phyloP scores from a whole-genome alignment of 2,113 vertebrate species.

The Sinocyclocheilus maitianheensis region DNA sequence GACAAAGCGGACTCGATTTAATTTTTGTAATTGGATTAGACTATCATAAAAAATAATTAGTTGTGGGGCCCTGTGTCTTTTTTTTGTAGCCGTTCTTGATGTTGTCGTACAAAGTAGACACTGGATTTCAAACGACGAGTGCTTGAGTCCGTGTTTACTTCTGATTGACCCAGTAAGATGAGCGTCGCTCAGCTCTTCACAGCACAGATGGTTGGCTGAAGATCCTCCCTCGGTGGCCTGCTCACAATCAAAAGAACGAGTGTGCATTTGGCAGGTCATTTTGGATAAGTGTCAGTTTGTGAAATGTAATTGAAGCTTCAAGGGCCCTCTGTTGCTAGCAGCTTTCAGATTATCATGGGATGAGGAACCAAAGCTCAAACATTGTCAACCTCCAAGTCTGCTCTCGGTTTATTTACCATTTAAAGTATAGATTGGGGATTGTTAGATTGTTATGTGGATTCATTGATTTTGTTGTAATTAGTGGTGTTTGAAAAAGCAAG shows the following conservation, averaged over 20 bases:
- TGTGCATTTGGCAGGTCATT: constrained; percentile 44
- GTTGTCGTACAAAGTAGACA: constrained; percentile 9
- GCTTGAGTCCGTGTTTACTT: constrained; percentile 41
- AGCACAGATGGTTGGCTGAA: constrained; percentile 57
- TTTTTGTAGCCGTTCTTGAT: not conserved
- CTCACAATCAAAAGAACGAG: constrained; percentile 34
- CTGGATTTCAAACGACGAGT: constrained; percentile 14
- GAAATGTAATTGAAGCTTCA: constrained; percentile 55
- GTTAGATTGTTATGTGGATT: not conserved
- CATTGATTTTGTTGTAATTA: not conserved
- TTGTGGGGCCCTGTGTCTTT: not conserved
- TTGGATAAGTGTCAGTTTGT: constrained; percentile 45
- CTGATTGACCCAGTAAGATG: constrained; percentile 43
- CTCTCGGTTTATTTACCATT: not conserved
- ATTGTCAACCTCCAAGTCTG: not conserved
- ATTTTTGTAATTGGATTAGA: not conserved
- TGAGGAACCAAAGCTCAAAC: constrained; percentile 12
- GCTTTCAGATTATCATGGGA: constrained; percentile 44
- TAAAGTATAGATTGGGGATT: not conserved
- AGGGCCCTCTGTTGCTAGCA: constrained; percentile 39
- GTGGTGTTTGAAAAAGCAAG: not conserved
- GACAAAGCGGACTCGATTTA: not conserved
- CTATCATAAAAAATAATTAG: not conserved
- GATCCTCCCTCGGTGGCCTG: constrained; percentile 52
- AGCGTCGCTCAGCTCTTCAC: constrained; percentile 24